Evolutionary conservation across 2,888 invertebrate genomes (phyloP).

Genomic region (Eupeodes luniger): DNA sequence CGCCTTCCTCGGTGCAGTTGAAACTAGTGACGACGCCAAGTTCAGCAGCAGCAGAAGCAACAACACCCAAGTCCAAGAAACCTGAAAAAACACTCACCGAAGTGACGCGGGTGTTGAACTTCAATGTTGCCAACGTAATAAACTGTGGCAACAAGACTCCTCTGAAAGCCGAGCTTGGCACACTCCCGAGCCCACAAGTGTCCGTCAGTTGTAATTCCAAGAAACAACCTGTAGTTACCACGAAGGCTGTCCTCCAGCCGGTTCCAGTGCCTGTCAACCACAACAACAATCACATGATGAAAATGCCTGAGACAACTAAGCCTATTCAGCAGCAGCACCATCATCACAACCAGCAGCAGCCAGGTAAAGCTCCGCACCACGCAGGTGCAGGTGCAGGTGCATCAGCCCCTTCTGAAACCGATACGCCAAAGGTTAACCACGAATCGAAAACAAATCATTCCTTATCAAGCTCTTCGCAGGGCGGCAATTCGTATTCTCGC

Average conservation of each 20-base stretch:
- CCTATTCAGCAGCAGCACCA: constrained; percentile 28
- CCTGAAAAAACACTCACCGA: constrained; percentile 81
- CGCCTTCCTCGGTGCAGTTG: neutral
- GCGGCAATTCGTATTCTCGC: constrained; percentile 64
- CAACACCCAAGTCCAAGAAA: constrained; percentile 69
- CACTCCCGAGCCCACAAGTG: constrained; percentile 16
- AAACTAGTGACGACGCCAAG: constrained; percentile 54
- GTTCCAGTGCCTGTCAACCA: constrained; percentile 62
- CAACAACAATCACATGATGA: constrained; percentile 62
- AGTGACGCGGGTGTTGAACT: constrained; percentile 82
- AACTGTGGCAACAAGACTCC: constrained; percentile 18
- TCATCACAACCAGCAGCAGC: constrained; percentile 20
- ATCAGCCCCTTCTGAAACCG: constrained; percentile 33
- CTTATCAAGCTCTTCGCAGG: constrained; percentile 78
- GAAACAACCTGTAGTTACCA: constrained; percentile 40
- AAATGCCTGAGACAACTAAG: constrained; percentile 70
- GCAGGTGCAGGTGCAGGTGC: constrained; percentile 6
- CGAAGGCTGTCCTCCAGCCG: constrained; percentile 43
- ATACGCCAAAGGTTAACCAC: constrained; percentile 70
- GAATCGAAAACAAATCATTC: constrained; percentile 76
- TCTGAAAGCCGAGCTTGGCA: constrained; percentile 24
- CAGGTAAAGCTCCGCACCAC: constrained; percentile 25
- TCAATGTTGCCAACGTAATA: constrained; percentile 70
- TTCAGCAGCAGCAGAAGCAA: constrained; percentile 63
- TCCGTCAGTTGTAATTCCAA: constrained; percentile 71